Conservation (phyloP, 2,888 invertebrate genomes). For the Amblyjoppa proteus region DNA sequence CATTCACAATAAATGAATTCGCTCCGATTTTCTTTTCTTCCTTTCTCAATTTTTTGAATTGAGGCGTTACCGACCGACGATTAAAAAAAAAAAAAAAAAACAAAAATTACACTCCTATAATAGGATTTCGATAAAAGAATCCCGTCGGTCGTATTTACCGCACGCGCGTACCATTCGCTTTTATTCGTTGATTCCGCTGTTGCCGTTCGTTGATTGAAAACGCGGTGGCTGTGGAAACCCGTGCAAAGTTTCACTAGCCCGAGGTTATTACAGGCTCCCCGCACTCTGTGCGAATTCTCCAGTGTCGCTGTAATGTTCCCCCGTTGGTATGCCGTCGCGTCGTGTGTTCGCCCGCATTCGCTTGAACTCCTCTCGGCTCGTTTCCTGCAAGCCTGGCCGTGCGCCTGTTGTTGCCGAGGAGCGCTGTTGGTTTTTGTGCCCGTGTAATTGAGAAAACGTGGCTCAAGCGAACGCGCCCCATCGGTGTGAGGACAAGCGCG, state of each 20-base stretch:
- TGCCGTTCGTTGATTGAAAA: slow-evolving; percentile 53
- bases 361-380: slow-evolving; percentile 3
- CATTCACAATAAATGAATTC: no score
- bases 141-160: not conserved
- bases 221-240: slow-evolving; percentile 4
- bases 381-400: not conserved
- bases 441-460: slow-evolving; percentile 58
- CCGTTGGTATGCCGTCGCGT: not conserved
- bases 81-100: no score
- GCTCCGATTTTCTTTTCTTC: no score
- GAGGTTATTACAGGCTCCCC: slow-evolving; percentile 47
- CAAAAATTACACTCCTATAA: not conserved
- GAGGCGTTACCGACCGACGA: no score
- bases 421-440: slow-evolving; percentile 43
- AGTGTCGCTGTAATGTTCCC: not conserved
- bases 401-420: slow-evolving; percentile 13
- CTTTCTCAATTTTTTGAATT: no score
- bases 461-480: slow-evolving; percentile 37
- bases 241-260: slow-evolving; percentile 49
- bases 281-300: slow-evolving; percentile 19
- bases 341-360: slow-evolving; percentile 1
- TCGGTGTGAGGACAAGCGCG: slow-evolving; percentile 43
- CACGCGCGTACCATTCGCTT: slow-evolving; percentile 40
- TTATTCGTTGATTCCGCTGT: slow-evolving; percentile 42
- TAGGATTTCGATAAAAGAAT: not conserved